Conservation (phyloP, 2,888 invertebrate genomes). For the Sminthurides aquaticus region DNA sequence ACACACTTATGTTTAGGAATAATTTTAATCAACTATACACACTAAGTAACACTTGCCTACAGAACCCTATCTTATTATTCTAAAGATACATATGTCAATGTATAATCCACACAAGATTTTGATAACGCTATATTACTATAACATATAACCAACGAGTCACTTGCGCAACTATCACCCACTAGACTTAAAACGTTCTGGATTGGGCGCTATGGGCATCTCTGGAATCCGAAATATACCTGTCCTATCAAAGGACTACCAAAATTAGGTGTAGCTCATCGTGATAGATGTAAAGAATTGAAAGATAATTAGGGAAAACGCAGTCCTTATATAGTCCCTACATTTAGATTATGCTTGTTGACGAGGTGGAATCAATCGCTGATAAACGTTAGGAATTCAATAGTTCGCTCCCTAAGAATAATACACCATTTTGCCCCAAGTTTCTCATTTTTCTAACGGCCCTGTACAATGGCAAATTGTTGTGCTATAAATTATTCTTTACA, state of each 20-base stretch:
- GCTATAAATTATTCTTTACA: constrained; percentile 17
- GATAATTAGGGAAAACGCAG: too few species aligned
- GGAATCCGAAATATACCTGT: background rate
- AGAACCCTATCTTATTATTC: constrained; percentile 4
- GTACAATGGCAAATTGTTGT: constrained; percentile 17
- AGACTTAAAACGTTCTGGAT: background rate
- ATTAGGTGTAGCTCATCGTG: background rate
- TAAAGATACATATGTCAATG: background rate
- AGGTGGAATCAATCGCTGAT: too few species aligned
- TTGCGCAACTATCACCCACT: background rate
- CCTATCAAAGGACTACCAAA: background rate
- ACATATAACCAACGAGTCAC: too few species aligned
- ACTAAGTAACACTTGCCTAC: background rate
- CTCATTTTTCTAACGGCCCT: constrained; percentile 1
- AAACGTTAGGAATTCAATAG: background rate
- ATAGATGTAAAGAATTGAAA: too few species aligned
- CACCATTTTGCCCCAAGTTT: background rate
- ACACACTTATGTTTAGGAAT: constrained; percentile 15
- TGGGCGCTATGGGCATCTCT: background rate
- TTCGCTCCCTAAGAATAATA: background rate
- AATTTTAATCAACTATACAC: constrained; percentile 8
- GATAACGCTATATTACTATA: too few species aligned
- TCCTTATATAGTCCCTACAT: too few species aligned
- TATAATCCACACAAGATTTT: background rate
- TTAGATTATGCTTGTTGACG: too few species aligned